Evolutionary conservation across 2,797 vertebrate genomes (phyloP).

Genomic region (Chaetodon trifasciatus): DNA sequence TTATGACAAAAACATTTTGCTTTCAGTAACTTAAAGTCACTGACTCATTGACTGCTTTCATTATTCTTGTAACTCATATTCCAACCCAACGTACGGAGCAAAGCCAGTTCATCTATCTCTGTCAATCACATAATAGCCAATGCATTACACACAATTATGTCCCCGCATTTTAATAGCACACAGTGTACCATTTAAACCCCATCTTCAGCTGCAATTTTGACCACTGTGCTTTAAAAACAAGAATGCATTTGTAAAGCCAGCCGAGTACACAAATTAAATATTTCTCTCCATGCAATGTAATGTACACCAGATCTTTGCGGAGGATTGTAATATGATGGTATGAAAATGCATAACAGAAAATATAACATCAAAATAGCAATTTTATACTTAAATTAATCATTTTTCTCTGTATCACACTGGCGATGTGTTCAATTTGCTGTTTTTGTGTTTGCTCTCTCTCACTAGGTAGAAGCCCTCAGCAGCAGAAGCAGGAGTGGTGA

Average conservation of each 20-base stretch:
- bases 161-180: constrained; percentile 49
- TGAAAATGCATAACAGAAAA: constrained; percentile 77
- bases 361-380: constrained; percentile 87
- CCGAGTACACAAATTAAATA: constrained; percentile 60
- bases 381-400: constrained; percentile 87
- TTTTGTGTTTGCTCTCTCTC: constrained; percentile 73
- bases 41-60: constrained; percentile 41
- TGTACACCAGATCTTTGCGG: constrained; percentile 66
- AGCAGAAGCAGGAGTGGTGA: constrained; percentile 84
- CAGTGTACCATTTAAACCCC: constrained; percentile 39
- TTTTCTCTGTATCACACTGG: constrained; percentile 83
- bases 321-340: constrained; percentile 70
- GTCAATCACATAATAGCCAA: constrained; percentile 47
- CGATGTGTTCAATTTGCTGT: constrained; percentile 87
- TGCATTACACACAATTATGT: constrained; percentile 57
- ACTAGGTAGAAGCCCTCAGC: constrained; percentile 81
- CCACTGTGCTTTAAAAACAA: constrained; percentile 49
- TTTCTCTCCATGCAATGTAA: constrained; percentile 64
- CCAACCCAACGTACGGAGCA: constrained; percentile 22
- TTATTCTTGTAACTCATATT: constrained; percentile 45
- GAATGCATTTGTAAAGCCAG: constrained; percentile 42
- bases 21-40: constrained; percentile 36
- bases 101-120: constrained; percentile 40
- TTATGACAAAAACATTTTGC: constrained; percentile 33
- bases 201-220: constrained; percentile 27